These are phyloP conservation scores for Chloroceryle aenea DNA, from an alignment of 2,113 vertebrate genomes.

Conservation along the genomic window DNA sequence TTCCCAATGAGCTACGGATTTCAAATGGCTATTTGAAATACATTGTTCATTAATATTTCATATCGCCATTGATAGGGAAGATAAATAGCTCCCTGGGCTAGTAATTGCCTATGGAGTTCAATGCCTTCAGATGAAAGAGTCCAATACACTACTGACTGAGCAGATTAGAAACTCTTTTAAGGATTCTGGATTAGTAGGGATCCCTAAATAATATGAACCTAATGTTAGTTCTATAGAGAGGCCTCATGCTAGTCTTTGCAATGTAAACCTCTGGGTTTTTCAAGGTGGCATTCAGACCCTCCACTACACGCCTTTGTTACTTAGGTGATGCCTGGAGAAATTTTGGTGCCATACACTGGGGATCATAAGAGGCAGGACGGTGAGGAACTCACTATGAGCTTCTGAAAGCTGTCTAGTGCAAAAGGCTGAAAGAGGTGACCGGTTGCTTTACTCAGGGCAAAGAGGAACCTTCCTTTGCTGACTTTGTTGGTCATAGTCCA, in stretches of 20 bases:
- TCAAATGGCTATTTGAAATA: conserved; percentile 27
- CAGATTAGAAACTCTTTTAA: conserved; percentile 37
- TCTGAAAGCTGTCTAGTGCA: not conserved
- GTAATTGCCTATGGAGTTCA: conserved; percentile 43
- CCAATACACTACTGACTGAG: not conserved
- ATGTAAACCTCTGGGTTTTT: not conserved
- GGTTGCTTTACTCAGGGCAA: not conserved
- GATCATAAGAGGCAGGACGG: not conserved
- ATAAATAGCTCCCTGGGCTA: conserved; percentile 3
- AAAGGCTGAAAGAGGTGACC: not conserved
- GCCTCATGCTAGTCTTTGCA: not conserved
- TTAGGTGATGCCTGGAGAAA: not conserved
- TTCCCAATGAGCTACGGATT: not conserved
- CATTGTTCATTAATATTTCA: conserved; percentile 50
- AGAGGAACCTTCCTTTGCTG: not conserved
- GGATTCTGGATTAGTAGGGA: conserved; percentile 20
- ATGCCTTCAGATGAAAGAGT: conserved; percentile 32
- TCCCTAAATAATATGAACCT: conserved; percentile 7
- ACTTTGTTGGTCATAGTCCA: not conserved
- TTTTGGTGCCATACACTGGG: not conserved
- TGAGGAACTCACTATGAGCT: not conserved
- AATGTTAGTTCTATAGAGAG: not conserved
- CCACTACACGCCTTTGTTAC: not conserved
- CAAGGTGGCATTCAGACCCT: not conserved
- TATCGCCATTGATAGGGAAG: conserved; percentile 35